Base-by-base conservation (phyloP, 35 echinoderm and acorn worm genomes). In the Patiria miniata region DNA sequence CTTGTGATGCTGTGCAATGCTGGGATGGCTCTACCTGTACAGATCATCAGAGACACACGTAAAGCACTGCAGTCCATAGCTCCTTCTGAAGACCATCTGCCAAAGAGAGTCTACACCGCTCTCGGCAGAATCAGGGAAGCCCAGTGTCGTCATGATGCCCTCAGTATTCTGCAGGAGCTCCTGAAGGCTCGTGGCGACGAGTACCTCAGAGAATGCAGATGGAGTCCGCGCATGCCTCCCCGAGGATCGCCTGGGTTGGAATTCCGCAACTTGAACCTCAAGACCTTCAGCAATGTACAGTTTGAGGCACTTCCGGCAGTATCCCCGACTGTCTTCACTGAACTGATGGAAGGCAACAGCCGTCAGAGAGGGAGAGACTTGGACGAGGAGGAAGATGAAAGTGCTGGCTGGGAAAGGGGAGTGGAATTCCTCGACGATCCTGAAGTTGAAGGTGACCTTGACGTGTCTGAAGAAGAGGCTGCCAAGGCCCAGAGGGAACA, bases 1-100 rank as follows among this genome's bases (percentile, higher is more conserved):
- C 42, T 90, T 1, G 88, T 90, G 60, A 90, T 90, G 61, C 36
- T 90, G 51, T 83, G 88, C 39, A 90, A 90, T 51, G 60, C 65
- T 37, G 61, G 88, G 30, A 15, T 58, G 36, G 76, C 61, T 19
- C 61, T 90, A 52, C 40, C 81, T 23, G 34, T 23, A 0, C 33
- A 77, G 44, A 65, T 50, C 7, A 33, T 44, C 34, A 50, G 54
- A 18, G 61, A 69, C 44, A 84, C 38, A 12, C 68, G 81, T 0
- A 36, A 50, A 47, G 22, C 51, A 1, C 81, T 83, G 15, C 61
- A 77, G 17, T 53, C 76, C 16, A 44, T 44, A 21, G 68, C 81
- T 36, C 23, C 36, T 14, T 73, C 58, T 52, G 54, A 89, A 40
- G 22, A 84, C 1, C 79, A 47, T 39, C 81, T 44, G 37, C 88